These are phyloP conservation scores for Pediacus dermestoides DNA, from an alignment of 2,888 invertebrate genomes.

Conservation along the genomic window DNA sequence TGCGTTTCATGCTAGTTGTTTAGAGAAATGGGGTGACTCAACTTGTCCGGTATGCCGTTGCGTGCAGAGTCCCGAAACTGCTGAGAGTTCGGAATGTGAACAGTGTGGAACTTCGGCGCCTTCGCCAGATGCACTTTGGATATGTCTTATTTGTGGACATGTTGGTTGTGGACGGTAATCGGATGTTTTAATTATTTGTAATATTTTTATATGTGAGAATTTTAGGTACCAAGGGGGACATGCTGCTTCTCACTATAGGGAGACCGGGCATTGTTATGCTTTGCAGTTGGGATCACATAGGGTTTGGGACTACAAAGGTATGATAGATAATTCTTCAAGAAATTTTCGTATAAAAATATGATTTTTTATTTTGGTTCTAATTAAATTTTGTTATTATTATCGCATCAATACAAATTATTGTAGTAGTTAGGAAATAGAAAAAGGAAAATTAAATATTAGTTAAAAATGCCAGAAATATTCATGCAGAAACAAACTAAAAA, in stretches of 20 bases:
- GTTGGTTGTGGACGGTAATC: slow-evolving; percentile 81
- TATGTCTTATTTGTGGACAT: slow-evolving; percentile 97
- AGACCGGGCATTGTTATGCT: slow-evolving; percentile 95
- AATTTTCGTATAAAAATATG: too few species aligned
- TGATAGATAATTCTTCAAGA: too few species aligned
- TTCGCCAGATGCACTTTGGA: slow-evolving; percentile 86
- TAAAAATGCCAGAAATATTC: too few species aligned
- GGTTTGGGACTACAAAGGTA: slow-evolving; percentile 99
- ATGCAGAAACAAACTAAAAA: too few species aligned
- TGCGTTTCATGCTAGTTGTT: slow-evolving; percentile 93
- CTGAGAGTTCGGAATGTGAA: slow-evolving; percentile 58
- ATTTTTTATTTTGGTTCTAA: neutral
- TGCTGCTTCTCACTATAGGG: slow-evolving; percentile 92
- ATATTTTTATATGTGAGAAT: too few species aligned
- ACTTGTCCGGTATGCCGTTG: slow-evolving; percentile 96
- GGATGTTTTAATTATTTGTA: slow-evolving; percentile 16
- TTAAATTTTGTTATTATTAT: too few species aligned
- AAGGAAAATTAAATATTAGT: too few species aligned
- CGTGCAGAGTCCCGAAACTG: slow-evolving; percentile 58
- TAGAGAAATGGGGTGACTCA: slow-evolving; percentile 94
- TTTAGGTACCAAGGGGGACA: slow-evolving; percentile 69
- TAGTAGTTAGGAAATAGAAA: too few species aligned
- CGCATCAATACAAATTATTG: too few species aligned
- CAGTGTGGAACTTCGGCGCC: slow-evolving; percentile 55
- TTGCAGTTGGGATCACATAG: slow-evolving; percentile 93